A percentile compares a stretch with the other conserved stretches of the same genome.
phyloP scores from a whole-genome alignment of 2,797 vertebrate species.

The Potorous gilbertii region DNA sequence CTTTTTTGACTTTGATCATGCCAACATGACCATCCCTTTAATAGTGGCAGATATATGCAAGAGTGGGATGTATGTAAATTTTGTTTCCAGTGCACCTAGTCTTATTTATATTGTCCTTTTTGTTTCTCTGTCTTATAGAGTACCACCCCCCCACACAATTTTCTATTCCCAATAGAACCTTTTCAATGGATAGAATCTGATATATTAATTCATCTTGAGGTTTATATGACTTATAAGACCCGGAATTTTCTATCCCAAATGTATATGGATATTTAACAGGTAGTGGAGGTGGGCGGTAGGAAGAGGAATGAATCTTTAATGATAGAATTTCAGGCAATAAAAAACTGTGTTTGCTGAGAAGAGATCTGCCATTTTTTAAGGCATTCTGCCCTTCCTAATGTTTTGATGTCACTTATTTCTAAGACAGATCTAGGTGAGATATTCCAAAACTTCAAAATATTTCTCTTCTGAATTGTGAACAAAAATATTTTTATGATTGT shows the following conservation, averaged over 20 bases:
- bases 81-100: neutral
- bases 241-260: neutral
- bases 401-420: too few relatives aligned
- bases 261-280: neutral
- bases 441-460: too few relatives aligned
- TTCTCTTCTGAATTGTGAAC: too few relatives aligned
- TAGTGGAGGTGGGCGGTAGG: neutral
- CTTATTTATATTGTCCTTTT: neutral
- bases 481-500: too few relatives aligned
- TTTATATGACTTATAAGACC: neutral
- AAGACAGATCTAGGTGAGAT: too few relatives aligned
- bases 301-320: neutral
- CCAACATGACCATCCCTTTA: neutral
- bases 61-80: neutral
- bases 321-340: too few relatives aligned
- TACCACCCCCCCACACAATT: neutral
- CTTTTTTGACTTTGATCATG: neutral
- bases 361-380: too few relatives aligned
- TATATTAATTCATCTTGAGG: neutral
- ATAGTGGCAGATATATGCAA: neutral
- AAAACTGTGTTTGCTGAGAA: too few relatives aligned
- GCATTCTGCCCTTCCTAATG: too few relatives aligned
- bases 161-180: neutral
- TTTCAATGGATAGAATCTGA: neutral
- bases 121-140: neutral